phyloP scores from a whole-genome alignment of 2,113 vertebrate genomes.

The Furnarius figulus region DNA sequence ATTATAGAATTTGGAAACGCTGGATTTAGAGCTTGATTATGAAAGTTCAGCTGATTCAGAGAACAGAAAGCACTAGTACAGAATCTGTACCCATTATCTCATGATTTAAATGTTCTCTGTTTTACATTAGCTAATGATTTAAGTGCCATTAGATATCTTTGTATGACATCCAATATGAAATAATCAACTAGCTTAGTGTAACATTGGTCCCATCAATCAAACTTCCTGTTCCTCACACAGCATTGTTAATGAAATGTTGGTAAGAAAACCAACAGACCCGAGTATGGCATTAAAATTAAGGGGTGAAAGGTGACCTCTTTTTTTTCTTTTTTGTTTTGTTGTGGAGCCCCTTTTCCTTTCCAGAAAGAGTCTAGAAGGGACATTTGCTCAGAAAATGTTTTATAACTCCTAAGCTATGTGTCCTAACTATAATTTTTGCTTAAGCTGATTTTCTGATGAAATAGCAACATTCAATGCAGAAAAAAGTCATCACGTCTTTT shows the following conservation, averaged over 20 bases:
- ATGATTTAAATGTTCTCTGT: constrained; percentile 38
- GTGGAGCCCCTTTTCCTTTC: not conserved
- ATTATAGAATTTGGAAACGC: not conserved
- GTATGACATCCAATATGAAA: constrained; percentile 59
- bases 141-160: constrained; percentile 57
- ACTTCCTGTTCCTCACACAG: constrained; percentile 1
- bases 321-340: not conserved
- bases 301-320: constrained; percentile 18
- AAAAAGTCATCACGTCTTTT: not conserved
- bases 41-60: constrained; percentile 18
- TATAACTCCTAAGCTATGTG: not conserved
- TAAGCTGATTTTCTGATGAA: not conserved
- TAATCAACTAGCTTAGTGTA: constrained; percentile 43
- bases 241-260: constrained; percentile 41
- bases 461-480: not conserved
- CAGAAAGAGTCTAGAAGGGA: not conserved
- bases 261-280: not conserved
- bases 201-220: constrained; percentile 51
- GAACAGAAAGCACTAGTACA: not conserved
- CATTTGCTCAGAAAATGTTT: not conserved
- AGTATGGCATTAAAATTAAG: constrained; percentile 4
- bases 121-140: constrained; percentile 59
- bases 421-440: not conserved
- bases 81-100: constrained; percentile 23
- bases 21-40: not conserved